These are phyloP conservation scores for Phallusia fumigata DNA, from an alignment of 23 tunicate species.

Conservation along the genomic window DNA sequence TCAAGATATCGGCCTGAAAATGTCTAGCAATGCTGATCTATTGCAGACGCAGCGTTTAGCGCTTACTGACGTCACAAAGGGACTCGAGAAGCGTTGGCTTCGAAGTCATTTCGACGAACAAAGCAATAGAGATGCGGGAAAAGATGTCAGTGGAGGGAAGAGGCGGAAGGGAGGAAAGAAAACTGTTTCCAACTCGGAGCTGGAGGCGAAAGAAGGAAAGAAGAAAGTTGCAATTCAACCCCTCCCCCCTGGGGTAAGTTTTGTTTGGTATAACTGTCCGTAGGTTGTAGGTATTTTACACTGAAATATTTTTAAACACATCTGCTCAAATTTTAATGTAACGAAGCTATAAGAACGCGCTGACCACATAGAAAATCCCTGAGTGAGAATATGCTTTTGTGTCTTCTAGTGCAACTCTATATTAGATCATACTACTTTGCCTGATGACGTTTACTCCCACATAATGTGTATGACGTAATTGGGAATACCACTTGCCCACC, in stretches of 20 bases:
- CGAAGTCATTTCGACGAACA: conserved; percentile 59
- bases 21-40: conserved; percentile 50
- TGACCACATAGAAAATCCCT: no score
- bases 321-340: no score
- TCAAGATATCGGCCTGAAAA: conserved; percentile 35
- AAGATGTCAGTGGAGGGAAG: not conserved
- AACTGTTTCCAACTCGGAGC: not conserved
- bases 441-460: no score
- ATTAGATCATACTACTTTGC: no score
- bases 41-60: conserved; percentile 51
- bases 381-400: no score
- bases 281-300: no score
- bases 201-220: not conserved
- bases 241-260: not conserved
- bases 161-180: not conserved
- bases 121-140: not conserved
- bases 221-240: not conserved
- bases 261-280: not conserved
- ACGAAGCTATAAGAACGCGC: no score
- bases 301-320: no score
- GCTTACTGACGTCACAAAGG: conserved; percentile 43
- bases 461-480: no score
- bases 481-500: no score
- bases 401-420: no score
- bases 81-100: conserved; percentile 58